Conservation (phyloP, 92 coral and sea anemone genomes). For the Blastomussa wellsi region DNA sequence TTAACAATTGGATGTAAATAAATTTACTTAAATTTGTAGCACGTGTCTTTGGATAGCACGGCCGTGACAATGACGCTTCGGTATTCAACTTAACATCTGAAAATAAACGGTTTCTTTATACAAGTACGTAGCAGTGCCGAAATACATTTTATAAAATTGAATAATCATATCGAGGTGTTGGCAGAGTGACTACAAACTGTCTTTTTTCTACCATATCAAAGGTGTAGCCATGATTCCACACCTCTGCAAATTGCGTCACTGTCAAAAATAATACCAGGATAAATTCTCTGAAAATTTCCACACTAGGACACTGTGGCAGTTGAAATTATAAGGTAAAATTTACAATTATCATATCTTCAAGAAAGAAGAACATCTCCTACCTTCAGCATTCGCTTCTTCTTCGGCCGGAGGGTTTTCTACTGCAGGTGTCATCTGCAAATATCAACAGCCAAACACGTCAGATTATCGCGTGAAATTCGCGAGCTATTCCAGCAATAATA, state of each 20-base stretch:
- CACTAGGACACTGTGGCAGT: not conserved
- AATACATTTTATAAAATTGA: not conserved
- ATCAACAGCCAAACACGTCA: conserved; percentile 7
- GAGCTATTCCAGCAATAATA: not conserved
- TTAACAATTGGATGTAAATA: not conserved
- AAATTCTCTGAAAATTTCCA: not conserved
- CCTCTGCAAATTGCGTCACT: conserved; percentile 50
- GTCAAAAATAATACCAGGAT: conserved; percentile 18
- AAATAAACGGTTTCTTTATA: not conserved
- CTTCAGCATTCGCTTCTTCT: conserved; percentile 78
- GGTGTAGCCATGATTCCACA: conserved; percentile 14
- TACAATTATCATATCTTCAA: not conserved
- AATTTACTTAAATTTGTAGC: not conserved
- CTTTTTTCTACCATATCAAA: conserved; percentile 1
- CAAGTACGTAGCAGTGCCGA: not conserved
- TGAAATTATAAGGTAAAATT: not conserved
- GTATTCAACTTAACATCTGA: not conserved
- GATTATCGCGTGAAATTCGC: not conserved
- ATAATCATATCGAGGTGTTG: not conserved
- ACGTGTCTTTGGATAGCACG: not conserved
- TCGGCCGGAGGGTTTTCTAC: conserved; percentile 98
- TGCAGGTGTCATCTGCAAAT: conserved; percentile 92
- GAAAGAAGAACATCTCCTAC: conserved; percentile 31
- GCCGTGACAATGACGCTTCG: not conserved
- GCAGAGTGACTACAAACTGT: not conserved